phyloP scores from a whole-genome alignment of 2,797 vertebrate genomes.

The Mus caroli region DNA sequence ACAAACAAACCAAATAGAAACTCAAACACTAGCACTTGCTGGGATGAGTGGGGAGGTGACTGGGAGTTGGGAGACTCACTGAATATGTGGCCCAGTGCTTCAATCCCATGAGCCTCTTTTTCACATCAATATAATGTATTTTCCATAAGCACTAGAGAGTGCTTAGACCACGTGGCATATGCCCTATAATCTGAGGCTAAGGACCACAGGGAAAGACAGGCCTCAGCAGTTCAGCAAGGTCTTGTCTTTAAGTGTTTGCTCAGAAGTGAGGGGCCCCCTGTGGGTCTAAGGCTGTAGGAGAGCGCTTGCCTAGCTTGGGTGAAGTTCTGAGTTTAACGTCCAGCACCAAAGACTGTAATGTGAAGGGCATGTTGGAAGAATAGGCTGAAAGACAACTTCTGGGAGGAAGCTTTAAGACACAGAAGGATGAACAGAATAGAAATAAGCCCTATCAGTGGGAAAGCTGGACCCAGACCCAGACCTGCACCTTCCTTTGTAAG shows the following conservation, averaged over 20 bases:
- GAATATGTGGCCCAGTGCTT: not conserved
- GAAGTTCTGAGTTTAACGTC: not conserved
- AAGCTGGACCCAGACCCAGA: not conserved
- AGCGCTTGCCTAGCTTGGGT: not conserved
- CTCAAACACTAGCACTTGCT: not conserved
- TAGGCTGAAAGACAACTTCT: not conserved
- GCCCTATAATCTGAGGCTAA: not conserved
- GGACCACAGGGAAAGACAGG: not conserved
- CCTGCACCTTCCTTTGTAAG: not conserved
- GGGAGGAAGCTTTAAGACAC: not conserved
- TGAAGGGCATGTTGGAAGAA: not conserved
- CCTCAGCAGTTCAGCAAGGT: not conserved
- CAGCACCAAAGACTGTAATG: not conserved
- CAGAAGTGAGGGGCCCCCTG: not conserved
- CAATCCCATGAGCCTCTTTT: not conserved
- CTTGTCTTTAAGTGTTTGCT: not conserved
- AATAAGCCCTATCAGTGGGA: not conserved
- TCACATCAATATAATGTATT: not conserved
- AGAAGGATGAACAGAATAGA: not conserved
- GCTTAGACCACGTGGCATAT: not conserved
- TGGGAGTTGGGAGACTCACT: not conserved
- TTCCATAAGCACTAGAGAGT: not conserved
- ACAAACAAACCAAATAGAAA: not conserved
- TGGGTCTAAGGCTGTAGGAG: not conserved
- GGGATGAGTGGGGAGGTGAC: not conserved